Evolutionary conservation across 2,888 invertebrate species (phyloP).

Genomic region (Caenorhabditis plicata): DNA sequence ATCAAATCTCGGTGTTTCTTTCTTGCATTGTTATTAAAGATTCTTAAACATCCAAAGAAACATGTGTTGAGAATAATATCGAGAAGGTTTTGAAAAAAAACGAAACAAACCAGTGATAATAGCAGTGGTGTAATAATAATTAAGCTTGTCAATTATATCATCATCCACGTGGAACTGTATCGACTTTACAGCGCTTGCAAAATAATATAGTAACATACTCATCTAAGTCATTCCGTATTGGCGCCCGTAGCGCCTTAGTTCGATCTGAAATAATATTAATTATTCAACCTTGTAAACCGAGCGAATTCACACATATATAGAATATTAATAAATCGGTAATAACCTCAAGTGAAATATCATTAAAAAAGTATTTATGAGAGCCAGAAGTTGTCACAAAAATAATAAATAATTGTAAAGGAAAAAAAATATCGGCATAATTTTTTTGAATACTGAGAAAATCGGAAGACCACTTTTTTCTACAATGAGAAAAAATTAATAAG

Average conservation of each 20-base stretch:
- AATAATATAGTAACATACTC: constrained; percentile 63
- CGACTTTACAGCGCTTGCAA: constrained; percentile 64
- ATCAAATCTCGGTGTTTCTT: too few species aligned
- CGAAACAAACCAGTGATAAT: constrained; percentile 62
- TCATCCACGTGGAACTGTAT: constrained; percentile 66
- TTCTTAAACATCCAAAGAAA: too few species aligned
- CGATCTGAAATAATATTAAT: constrained; percentile 28
- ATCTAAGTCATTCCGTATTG: constrained; percentile 30
- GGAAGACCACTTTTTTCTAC: too few species aligned
- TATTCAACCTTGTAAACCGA: too few species aligned
- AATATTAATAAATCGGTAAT: not conserved
- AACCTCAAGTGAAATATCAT: constrained; percentile 1
- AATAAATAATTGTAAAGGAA: too few species aligned
- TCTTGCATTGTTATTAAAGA: too few species aligned
- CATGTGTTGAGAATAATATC: too few species aligned
- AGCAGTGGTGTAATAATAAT: constrained; percentile 66
- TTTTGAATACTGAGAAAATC: too few species aligned
- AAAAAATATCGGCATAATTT: too few species aligned
- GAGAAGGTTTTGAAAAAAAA: constrained; percentile 2
- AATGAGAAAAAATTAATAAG: too few species aligned
- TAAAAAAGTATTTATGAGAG: too few species aligned
- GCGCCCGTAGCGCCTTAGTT: constrained; percentile 39
- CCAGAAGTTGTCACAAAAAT: too few species aligned
- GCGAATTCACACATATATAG: not conserved
- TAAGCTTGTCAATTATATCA: constrained; percentile 67